phyloP scores from a whole-genome alignment of 1,140 invertebrate species.

The Eulimnadia texana region DNA sequence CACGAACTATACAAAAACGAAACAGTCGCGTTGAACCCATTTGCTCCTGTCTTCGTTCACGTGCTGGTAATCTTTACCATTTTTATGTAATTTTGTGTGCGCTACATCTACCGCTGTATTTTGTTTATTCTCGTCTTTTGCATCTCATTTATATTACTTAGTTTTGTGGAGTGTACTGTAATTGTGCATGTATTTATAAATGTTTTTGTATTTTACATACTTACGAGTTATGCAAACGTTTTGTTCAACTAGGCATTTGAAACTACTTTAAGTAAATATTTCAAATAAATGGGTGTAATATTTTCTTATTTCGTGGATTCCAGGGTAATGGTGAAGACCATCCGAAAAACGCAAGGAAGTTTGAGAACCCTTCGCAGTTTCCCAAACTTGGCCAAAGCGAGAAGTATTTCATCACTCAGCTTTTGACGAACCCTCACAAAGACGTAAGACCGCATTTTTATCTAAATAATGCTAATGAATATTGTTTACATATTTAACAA shows the following conservation, averaged over 20 bases:
- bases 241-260: too few relatives aligned
- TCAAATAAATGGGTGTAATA: not conserved
- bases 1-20: slow-evolving; percentile 58
- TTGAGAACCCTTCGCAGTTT: slow-evolving; percentile 32
- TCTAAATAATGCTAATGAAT: too few relatives aligned
- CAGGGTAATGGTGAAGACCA: slow-evolving; percentile 39
- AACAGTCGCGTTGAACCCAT: slow-evolving; percentile 49
- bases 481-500: too few relatives aligned
- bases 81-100: slow-evolving; percentile 14
- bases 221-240: too few relatives aligned
- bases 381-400: slow-evolving; percentile 37
- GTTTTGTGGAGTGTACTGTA: too few relatives aligned
- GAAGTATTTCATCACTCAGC: slow-evolving; percentile 41
- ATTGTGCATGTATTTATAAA: too few relatives aligned
- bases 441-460: slow-evolving; percentile 36
- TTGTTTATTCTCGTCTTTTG: too few relatives aligned
- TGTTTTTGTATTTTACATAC: too few relatives aligned
- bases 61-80: slow-evolving; percentile 36
- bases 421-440: slow-evolving; percentile 41
- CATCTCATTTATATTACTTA: too few relatives aligned
- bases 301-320: slow-evolving; percentile 27
- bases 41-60: slow-evolving; percentile 49
- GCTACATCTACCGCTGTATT: not conserved
- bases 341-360: slow-evolving; percentile 26
- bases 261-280: too few relatives aligned